These are phyloP conservation scores for Dendrolimus pini DNA, from an alignment of 2,888 invertebrate species.

Conservation along the genomic window DNA sequence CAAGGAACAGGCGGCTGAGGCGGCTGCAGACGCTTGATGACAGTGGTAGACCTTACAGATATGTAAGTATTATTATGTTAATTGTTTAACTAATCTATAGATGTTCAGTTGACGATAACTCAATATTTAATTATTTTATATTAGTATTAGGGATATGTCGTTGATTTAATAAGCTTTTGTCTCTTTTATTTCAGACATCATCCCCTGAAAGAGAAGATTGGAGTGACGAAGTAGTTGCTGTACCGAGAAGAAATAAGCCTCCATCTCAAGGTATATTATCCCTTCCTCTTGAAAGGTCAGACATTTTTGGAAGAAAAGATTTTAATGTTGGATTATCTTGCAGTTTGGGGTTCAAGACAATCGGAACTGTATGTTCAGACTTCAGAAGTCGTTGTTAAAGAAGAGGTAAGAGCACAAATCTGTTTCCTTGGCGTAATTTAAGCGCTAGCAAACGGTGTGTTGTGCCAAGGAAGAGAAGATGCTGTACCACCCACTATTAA, in stretches of 20 bases:
- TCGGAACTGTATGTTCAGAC: slow-evolving; percentile 47
- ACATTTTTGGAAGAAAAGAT: neutral
- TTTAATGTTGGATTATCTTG: slow-evolving; percentile 10
- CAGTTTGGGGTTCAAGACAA: slow-evolving; percentile 55
- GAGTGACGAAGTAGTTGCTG: slow-evolving; percentile 49
- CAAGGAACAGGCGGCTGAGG: slow-evolving; percentile 32
- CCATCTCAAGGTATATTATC: slow-evolving; percentile 31
- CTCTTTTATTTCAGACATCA: slow-evolving; percentile 36
- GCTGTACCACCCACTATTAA: no score
- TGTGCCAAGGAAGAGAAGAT: no score
- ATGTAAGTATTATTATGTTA: slow-evolving; percentile 20
- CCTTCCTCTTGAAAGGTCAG: neutral
- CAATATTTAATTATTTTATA: no score
- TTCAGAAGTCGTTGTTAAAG: slow-evolving; percentile 35
- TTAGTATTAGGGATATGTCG: no score
- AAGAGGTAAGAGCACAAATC: slow-evolving; percentile 31
- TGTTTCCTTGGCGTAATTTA: no score
- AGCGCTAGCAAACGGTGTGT: no score
- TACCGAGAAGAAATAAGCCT: slow-evolving; percentile 35
- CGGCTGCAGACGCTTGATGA: slow-evolving; percentile 55
- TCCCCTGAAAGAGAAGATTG: slow-evolving; percentile 61
- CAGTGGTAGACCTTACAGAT: slow-evolving; percentile 24
- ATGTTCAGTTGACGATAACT: no score
- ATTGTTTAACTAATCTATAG: slow-evolving; percentile 1
- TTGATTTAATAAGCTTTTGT: neutral